Percentiles rank a stretch among this genome's conserved stretches.
Evolutionary conservation across 2,888 invertebrate species (phyloP).

Genomic region (Conops quadrifasciatus): DNA sequence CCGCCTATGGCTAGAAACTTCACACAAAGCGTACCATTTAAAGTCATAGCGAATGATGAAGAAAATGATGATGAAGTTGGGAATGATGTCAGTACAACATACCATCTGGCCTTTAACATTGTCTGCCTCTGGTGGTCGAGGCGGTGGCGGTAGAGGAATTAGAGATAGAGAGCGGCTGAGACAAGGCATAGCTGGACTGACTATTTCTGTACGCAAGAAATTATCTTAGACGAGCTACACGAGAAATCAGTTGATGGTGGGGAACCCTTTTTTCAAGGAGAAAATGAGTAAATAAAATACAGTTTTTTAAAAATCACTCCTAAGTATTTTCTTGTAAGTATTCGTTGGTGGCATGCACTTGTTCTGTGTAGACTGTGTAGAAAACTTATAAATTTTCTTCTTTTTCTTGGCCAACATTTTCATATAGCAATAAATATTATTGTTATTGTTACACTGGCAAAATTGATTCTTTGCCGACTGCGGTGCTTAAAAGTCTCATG

Average conservation of each 20-base stretch:
- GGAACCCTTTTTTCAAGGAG: too few species aligned
- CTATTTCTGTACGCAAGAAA: background rate
- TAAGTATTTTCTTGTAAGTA: too few species aligned
- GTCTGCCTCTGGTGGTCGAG: background rate
- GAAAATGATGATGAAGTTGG: background rate
- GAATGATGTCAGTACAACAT: too few species aligned
- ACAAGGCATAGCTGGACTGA: too few species aligned
- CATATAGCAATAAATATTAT: too few species aligned
- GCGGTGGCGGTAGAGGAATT: too few species aligned
- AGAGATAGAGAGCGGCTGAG: background rate
- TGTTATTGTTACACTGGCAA: too few species aligned
- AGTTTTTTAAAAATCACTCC: background rate
- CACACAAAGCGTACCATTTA: conserved; percentile 28
- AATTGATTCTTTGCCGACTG: too few species aligned
- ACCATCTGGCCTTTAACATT: too few species aligned
- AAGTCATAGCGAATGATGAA: conserved; percentile 9
- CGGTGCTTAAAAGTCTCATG: too few species aligned
- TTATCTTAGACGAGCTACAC: conserved; percentile 1
- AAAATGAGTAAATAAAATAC: too few species aligned
- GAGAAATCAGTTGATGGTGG: too few species aligned
- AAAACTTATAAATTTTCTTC: background rate
- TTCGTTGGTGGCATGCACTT: conserved; percentile 25
- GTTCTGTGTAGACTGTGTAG: conserved; percentile 30
- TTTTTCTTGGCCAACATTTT: background rate
- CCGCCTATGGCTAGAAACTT: conserved; percentile 26